phyloP scores from a whole-genome alignment of 2,113 vertebrate genomes.

The Regulus satrapa region DNA sequence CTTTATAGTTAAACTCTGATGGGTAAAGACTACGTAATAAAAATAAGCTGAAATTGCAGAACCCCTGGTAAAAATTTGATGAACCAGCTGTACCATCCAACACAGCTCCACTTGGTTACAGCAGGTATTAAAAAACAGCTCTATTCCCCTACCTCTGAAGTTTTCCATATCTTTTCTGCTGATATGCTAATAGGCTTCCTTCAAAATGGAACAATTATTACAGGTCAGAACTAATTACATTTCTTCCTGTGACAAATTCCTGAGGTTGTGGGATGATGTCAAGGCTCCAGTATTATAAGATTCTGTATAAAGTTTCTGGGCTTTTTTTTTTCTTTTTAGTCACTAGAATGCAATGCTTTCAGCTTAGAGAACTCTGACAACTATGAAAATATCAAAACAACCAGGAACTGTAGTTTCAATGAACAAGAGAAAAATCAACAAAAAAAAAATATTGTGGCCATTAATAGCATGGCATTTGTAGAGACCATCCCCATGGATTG shows the following conservation, averaged over 20 bases:
- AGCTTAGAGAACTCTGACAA: not conserved
- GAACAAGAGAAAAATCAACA: not conserved
- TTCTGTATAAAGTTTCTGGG: not conserved
- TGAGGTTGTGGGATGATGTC: not conserved
- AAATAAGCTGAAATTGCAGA: slow-evolving; percentile 5
- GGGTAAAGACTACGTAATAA: slow-evolving; percentile 3
- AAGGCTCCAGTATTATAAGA: not conserved
- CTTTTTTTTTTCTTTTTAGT: not conserved
- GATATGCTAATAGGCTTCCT: not conserved
- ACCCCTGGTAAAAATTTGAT: slow-evolving; percentile 17
- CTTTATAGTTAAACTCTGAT: not conserved
- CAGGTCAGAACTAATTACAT: not conserved
- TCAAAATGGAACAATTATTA: not conserved
- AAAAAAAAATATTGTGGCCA: not conserved
- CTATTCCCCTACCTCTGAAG: not conserved
- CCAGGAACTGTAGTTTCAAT: not conserved
- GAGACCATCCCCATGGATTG: not conserved
- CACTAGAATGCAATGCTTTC: not conserved
- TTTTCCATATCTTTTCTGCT: not conserved
- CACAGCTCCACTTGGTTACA: not conserved
- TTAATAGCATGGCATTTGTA: not conserved
- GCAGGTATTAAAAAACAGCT: not conserved
- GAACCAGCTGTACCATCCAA: not conserved
- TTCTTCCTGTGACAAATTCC: not conserved
- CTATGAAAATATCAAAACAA: not conserved